Evolutionary conservation across 2,888 invertebrate species (phyloP).

Genomic region (Sisyra terminalis): DNA sequence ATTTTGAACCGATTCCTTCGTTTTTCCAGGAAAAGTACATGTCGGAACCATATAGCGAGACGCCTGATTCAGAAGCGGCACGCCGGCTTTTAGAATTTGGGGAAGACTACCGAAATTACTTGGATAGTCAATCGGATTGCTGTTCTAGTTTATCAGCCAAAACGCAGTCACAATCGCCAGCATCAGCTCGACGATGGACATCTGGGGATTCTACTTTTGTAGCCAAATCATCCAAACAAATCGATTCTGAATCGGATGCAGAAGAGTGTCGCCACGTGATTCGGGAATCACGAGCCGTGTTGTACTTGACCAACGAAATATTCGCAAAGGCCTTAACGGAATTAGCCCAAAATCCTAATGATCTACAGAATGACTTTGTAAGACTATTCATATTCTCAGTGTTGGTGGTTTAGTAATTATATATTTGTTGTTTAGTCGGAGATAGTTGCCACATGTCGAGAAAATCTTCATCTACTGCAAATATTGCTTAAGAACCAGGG

Average conservation of each 20-base stretch:
- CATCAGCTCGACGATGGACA: conserved; percentile 14
- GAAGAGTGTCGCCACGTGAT: conserved; percentile 47
- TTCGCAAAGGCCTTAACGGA: conserved; percentile 32
- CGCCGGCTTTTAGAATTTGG: conserved; percentile 70
- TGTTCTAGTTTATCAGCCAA: conserved; percentile 62
- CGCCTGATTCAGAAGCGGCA: conserved; percentile 71
- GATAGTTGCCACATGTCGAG: conserved; percentile 68
- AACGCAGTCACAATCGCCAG: conserved; percentile 19
- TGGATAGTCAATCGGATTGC: conserved; percentile 81
- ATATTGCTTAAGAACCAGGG: conserved; percentile 36
- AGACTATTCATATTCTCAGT: no score
- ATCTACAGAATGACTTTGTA: conserved; percentile 21
- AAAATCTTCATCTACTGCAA: conserved; percentile 69
- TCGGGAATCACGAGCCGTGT: conserved; percentile 42
- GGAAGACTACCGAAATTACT: conserved; percentile 76
- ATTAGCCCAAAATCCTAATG: conserved; percentile 20
- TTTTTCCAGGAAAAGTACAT: conserved; percentile 68
- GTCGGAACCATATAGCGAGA: conserved; percentile 80
- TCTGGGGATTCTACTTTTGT: no score
- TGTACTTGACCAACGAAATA: conserved; percentile 40
- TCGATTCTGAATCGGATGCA: conserved; percentile 45
- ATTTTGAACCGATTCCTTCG: no score
- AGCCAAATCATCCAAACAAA: conserved; percentile 17
- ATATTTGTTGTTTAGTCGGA: conserved; percentile 46
- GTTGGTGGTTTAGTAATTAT: conserved; percentile 11